These are phyloP conservation scores for Parambassis ranga DNA, from an alignment of 2,797 vertebrate species.

Conservation along the genomic window DNA sequence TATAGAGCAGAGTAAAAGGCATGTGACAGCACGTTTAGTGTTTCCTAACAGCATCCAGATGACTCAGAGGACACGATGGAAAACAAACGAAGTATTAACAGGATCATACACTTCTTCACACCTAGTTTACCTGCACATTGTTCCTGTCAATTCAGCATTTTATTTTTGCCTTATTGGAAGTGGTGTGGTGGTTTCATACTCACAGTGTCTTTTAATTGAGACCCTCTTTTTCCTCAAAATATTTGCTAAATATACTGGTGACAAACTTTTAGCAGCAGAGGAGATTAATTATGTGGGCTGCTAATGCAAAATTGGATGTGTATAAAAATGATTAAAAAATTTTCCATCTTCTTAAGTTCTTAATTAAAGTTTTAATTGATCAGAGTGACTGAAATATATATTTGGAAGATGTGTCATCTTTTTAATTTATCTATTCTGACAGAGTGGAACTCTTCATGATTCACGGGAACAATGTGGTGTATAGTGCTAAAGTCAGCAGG, in stretches of 20 bases:
- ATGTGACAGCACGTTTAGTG: neutral
- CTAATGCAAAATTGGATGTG: conserved; percentile 26
- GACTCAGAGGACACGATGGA: neutral
- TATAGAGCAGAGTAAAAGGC: neutral
- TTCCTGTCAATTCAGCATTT: no score
- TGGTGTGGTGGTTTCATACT: no score
- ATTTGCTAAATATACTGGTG: neutral
- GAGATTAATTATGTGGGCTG: conserved; percentile 22
- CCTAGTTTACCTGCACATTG: no score
- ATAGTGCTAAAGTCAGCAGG: conserved; percentile 56
- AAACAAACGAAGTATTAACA: no score
- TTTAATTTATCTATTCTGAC: conserved; percentile 47
- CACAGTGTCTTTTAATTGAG: no score
- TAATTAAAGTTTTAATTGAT: conserved; percentile 49
- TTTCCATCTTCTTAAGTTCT: conserved; percentile 22
- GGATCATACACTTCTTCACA: no score
- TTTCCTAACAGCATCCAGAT: neutral
- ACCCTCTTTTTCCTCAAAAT: neutral
- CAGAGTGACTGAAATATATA: conserved; percentile 43
- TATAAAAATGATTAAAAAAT: conserved; percentile 21
- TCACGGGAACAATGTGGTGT: conserved; percentile 34
- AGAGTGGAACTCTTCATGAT: conserved; percentile 39
- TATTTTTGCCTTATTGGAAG: no score
- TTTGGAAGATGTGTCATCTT: conserved; percentile 37
- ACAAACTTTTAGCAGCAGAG: neutral